Percentiles rank a stretch among this genome's conserved stretches.
These are phyloP conservation scores for Cavia aperea DNA, from an alignment of 2,113 vertebrate genomes.

Conservation along the genomic window DNA sequence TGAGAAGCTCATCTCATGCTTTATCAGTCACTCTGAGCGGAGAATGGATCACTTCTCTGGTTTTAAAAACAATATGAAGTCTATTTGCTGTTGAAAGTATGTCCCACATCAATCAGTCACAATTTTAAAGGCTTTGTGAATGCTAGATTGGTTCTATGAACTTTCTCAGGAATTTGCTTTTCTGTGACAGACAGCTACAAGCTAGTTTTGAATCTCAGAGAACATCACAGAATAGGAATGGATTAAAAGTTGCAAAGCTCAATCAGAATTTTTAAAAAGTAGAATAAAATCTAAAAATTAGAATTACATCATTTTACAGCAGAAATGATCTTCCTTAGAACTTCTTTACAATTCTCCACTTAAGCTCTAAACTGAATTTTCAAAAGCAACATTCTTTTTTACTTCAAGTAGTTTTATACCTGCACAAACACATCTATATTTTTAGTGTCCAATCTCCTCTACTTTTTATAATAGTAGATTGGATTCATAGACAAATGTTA, in stretches of 20 bases:
- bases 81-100: not conserved
- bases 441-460: not conserved
- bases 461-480: not conserved
- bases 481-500: not conserved
- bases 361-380: not conserved
- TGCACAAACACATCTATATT: not conserved
- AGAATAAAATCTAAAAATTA: constrained; percentile 1
- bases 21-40: not conserved
- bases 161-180: not conserved
- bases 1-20: no score
- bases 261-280: constrained; percentile 1
- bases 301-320: constrained; percentile 11
- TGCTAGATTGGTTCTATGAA: not conserved
- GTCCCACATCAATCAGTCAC: not conserved
- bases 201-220: not conserved
- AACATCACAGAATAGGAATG: not conserved
- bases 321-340: not conserved
- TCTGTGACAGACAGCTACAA: not conserved
- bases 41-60: not conserved
- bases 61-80: not conserved
- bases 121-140: not conserved
- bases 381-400: constrained; percentile 9
- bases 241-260: not conserved
- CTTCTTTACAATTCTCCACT: not conserved
- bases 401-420: constrained; percentile 1